Evolutionary conservation across 1,140 invertebrate genomes (phyloP).

Genomic region (Euwallacea fornicatus): DNA sequence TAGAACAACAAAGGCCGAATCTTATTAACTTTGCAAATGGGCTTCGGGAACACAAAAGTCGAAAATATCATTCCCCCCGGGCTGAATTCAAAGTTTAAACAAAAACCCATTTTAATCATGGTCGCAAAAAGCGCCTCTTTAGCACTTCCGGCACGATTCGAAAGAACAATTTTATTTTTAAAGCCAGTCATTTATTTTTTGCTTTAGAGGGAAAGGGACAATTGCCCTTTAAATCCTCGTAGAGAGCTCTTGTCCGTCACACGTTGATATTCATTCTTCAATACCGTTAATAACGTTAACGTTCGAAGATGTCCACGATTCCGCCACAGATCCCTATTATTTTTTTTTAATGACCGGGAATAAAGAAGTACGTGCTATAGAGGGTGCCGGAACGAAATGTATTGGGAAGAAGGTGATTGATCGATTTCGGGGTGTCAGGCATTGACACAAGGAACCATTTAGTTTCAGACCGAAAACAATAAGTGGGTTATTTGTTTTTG

Average conservation of each 20-base stretch:
- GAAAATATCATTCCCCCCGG: background rate
- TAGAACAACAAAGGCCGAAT: too few species aligned
- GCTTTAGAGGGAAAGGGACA: slow-evolving; percentile 16
- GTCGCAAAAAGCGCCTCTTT: slow-evolving; percentile 26
- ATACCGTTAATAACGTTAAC: too few species aligned
- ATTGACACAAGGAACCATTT: slow-evolving; percentile 33
- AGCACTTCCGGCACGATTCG: slow-evolving; percentile 28
- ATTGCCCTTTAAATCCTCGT: slow-evolving; percentile 7
- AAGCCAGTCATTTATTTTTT: slow-evolving; percentile 30
- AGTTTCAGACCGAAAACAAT: slow-evolving; percentile 31
- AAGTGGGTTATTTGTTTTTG: slow-evolving; percentile 32
- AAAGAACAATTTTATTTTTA: slow-evolving; percentile 26
- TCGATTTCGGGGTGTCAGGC: slow-evolving; percentile 26
- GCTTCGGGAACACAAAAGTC: background rate
- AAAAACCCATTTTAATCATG: slow-evolving; percentile 37
- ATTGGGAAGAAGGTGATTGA: slow-evolving; percentile 28
- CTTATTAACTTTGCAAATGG: too few species aligned
- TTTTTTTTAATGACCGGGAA: slow-evolving; percentile 13
- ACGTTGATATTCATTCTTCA: background rate
- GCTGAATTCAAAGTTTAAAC: slow-evolving; percentile 9
- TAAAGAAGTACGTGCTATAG: slow-evolving; percentile 25
- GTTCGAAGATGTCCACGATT: too few species aligned
- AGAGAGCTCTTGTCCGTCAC: background rate
- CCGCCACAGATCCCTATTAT: background rate
- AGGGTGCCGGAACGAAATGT: slow-evolving; percentile 22